Percentiles rank a stretch among this genome's conserved stretches.
phyloP scores from a whole-genome alignment of 2,888 invertebrate genomes.

The Ichneumoninae sp. region DNA sequence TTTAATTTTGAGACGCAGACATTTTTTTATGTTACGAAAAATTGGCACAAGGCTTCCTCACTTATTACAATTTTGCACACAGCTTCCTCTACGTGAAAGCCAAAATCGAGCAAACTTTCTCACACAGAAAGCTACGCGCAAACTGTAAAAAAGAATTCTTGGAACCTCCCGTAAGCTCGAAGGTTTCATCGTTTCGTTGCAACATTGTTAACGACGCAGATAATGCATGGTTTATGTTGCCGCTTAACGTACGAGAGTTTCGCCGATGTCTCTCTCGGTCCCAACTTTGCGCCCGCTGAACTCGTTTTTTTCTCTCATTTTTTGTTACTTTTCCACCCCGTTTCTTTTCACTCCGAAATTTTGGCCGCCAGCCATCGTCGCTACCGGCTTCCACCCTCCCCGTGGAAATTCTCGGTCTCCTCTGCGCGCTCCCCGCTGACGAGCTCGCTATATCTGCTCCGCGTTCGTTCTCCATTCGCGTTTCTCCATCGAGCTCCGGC shows the following conservation, averaged over 20 bases:
- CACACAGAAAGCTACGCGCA: too few species aligned
- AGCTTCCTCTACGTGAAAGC: too few species aligned
- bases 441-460: slow-evolving; percentile 27
- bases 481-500: slow-evolving; percentile 15
- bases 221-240: slow-evolving; percentile 23
- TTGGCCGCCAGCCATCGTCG: slow-evolving; percentile 56
- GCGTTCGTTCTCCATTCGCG: slow-evolving; percentile 20
- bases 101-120: too few species aligned
- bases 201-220: slow-evolving; percentile 29
- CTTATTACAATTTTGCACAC: too few species aligned
- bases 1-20: too few species aligned
- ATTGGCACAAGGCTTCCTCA: too few species aligned
- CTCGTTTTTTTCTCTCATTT: not conserved
- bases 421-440: slow-evolving; percentile 3
- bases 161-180: not conserved
- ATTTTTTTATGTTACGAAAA: too few species aligned
- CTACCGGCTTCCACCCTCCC: slow-evolving; percentile 38
- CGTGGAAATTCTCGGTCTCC: slow-evolving; percentile 4
- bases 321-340: slow-evolving; percentile 1
- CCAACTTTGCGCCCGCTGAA: slow-evolving; percentile 8
- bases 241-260: not conserved
- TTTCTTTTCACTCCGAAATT: slow-evolving; percentile 56
- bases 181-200: not conserved
- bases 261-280: not conserved
- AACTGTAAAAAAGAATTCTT: too few species aligned